Evolutionary conservation across 92 coral and sea anemone genomes (phyloP), one percentile per base, ranked within the genome.

Genomic region (Porites lobata): DNA sequence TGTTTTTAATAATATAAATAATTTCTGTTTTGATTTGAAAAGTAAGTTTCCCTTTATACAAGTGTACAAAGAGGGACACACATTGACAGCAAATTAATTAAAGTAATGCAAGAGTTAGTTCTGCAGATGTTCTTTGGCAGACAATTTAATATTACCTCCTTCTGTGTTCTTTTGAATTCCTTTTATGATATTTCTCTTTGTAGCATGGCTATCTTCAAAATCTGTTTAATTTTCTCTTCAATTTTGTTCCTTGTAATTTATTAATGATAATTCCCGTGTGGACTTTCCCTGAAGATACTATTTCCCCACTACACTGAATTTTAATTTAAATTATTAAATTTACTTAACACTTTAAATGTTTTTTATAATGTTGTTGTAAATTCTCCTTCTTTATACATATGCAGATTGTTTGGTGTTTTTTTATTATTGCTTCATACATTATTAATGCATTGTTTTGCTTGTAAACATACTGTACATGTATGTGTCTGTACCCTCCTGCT

Each of bases 371-470:
- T 81, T 72, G 65, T 56, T 56, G 20, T 26, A 72, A 83, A 9
- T 70, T 52, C 56, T 3, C 51, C 72, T 57, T 62, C 47, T 38
- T 4, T 38, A 38, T 38, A 38, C 47, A 38, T 38, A 4, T 73
- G 87, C 80, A 83, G 64, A 74, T 83, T 72, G 17, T 62, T 83
- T 83, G 71, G 53, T 71, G 87, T 61, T 57, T 43, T 22, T 38
- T 3, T 73, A 50, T 38, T 74, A 72, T 72, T 12, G n/a, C 66
- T 20, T 72, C 58, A 69, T 87, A 43, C 76, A 87, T 72, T 70
- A 80, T 81, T 87, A 38, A 87, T 87, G 86, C 57, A 19, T 72
- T 77, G 24, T 87, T 77, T 91, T 38, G 47, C 6, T 0, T 38
- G 47, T 38, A 38, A 38, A 38, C 47, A 4, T 38, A 38, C 47